These are phyloP conservation scores for Dromas ardeola DNA, from an alignment of 2,113 vertebrate species.

Conservation along the genomic window DNA sequence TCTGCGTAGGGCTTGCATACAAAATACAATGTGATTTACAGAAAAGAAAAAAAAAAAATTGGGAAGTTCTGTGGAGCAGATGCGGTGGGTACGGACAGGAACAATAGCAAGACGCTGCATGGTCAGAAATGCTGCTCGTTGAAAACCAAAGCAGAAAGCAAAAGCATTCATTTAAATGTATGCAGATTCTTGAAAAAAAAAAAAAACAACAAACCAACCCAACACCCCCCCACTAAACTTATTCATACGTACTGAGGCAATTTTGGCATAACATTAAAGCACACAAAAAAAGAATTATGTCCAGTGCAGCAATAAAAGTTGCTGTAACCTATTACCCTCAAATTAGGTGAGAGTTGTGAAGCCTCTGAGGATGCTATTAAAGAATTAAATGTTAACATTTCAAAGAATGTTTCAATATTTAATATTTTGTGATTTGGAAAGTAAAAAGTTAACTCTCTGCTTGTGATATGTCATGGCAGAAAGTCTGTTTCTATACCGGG, in stretches of 20 bases:
- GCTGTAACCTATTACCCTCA: constrained; percentile 29
- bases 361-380: constrained; percentile 11
- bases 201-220: neutral
- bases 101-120: neutral
- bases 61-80: neutral
- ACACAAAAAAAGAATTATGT: neutral
- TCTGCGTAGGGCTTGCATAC: neutral
- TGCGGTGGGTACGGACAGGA: neutral
- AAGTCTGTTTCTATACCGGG: neutral
- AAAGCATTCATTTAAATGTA: neutral
- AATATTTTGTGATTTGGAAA: neutral
- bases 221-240: neutral
- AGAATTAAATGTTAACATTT: neutral
- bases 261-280: constrained; percentile 33
- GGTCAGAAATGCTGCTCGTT: neutral
- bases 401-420: neutral
- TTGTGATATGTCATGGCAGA: neutral
- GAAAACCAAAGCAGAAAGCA: constrained; percentile 18
- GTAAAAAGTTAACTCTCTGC: neutral
- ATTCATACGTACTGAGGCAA: neutral
- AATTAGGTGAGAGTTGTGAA: constrained; percentile 19
- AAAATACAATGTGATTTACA: neutral
- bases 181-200: neutral
- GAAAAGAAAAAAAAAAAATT: neutral
- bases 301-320: constrained; percentile 28